Base-by-base conservation (phyloP, 2,888 invertebrate genomes). In the Platycnemis pennipes region DNA sequence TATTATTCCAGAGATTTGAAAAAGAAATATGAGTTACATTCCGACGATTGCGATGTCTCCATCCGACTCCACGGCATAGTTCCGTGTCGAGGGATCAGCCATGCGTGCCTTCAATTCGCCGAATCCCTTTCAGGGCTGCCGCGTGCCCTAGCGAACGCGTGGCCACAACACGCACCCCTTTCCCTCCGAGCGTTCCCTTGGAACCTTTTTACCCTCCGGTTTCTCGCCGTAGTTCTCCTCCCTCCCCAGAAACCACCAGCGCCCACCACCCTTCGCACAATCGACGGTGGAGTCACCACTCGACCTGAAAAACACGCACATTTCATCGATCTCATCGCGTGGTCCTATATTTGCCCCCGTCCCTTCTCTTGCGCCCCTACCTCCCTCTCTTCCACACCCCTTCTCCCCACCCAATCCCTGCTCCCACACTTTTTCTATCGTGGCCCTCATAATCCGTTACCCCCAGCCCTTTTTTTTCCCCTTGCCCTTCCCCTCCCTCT, bases 281-380 rank as follows among this genome's bases (percentile, higher is more conserved):
- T 87, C 87, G 87, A 87, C 89, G 42, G 37, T 0, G 56, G 89
- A 91, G 91, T 63, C 63, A 22, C 91, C 91, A 63, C 91, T 91
- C 91, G 91, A 91, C 91, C 91, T 22, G 77, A 91, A 91, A 56
- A 91, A 91, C 44, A 91, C 91, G 89, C 89, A 63, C 91, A 69
- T 91, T 91, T 56, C 91, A 63, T 44, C 63, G 91, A 37, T 63
- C 63, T 31, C 56, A 37, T n/a, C 4, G 77, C 31, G 11, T 22
- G 37, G 53, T 89, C 53, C 37, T 37, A 42, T 42, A n/a, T 53
- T 89, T 53, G 31, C 37, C 22, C n/a, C 63, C 37, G 13, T n/a
- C 22, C 26, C 63, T 8, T n/a, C 63, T 63, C 2, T 26, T 37
- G 8, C 44, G 22, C 53, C 8, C 44, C n/a, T 13, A n/a, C 56